These are phyloP conservation scores for Mya arenaria DNA, from an alignment of 1,140 invertebrate species.

Conservation along the genomic window DNA sequence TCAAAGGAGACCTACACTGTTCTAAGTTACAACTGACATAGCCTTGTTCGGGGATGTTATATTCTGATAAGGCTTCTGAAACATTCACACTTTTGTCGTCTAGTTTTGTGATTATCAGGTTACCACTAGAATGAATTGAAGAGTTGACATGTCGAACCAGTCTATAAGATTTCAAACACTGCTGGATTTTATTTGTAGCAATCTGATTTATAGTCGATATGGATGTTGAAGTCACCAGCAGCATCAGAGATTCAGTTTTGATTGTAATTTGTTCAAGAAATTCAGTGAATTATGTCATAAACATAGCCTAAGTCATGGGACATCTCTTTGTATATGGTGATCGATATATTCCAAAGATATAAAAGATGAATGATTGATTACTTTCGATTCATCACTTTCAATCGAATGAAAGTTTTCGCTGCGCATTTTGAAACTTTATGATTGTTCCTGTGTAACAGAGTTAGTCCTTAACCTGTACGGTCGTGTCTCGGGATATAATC, in stretches of 20 bases:
- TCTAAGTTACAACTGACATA: conserved; percentile 1
- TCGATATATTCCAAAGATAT: neutral
- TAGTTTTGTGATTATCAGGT: neutral
- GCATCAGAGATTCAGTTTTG: neutral
- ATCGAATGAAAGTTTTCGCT: neutral
- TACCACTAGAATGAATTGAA: neutral
- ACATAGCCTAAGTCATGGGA: neutral
- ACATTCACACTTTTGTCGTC: neutral
- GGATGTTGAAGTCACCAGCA: neutral
- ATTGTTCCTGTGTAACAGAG: conserved; percentile 6
- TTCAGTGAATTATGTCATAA: neutral
- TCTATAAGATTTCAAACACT: neutral
- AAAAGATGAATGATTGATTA: too few species aligned
- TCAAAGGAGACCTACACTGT: neutral
- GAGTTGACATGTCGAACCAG: neutral
- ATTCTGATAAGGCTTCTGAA: neutral
- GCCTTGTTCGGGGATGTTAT: conserved; percentile 10
- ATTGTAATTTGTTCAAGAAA: conserved; percentile 2
- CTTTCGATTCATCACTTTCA: neutral
- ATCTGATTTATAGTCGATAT: neutral
- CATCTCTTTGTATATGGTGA: conserved; percentile 2
- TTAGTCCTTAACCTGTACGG: neutral
- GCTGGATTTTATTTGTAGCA: neutral
- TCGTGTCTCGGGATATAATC: neutral
- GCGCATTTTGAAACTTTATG: neutral